Evolutionary conservation across 1,140 invertebrate genomes (phyloP).

Genomic region (Temnothorax curvispinosus): DNA sequence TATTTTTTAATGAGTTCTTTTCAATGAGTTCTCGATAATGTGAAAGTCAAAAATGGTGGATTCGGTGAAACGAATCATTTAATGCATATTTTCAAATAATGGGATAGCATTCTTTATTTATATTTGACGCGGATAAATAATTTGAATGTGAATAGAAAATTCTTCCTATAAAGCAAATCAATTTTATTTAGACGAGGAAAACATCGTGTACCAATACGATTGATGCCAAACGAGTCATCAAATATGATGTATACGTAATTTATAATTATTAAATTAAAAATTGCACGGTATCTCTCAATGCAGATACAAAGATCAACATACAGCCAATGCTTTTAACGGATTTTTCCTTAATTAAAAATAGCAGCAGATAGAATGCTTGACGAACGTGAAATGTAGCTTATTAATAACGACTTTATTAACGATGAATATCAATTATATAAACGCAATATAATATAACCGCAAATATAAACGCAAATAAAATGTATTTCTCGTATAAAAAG

Average conservation of each 20-base stretch:
- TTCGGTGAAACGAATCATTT: background rate
- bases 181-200: background rate
- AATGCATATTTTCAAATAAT: background rate
- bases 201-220: too few species aligned
- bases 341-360: slow-evolving; percentile 26
- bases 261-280: slow-evolving; percentile 20
- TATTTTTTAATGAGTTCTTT: background rate
- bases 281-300: background rate
- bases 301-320: background rate
- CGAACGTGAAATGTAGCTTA: background rate
- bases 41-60: background rate
- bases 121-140: background rate
- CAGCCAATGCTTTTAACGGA: background rate
- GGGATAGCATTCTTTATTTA: background rate
- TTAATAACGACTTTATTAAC: background rate
- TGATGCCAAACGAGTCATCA: background rate
- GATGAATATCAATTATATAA: background rate
- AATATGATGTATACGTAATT: background rate
- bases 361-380: background rate
- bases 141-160: background rate
- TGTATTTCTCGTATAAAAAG: background rate
- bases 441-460: background rate
- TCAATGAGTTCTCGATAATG: background rate
- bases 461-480: background rate
- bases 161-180: background rate